Conservation (phyloP, 2,113 vertebrate genomes). For the Trichechus manatus region DNA sequence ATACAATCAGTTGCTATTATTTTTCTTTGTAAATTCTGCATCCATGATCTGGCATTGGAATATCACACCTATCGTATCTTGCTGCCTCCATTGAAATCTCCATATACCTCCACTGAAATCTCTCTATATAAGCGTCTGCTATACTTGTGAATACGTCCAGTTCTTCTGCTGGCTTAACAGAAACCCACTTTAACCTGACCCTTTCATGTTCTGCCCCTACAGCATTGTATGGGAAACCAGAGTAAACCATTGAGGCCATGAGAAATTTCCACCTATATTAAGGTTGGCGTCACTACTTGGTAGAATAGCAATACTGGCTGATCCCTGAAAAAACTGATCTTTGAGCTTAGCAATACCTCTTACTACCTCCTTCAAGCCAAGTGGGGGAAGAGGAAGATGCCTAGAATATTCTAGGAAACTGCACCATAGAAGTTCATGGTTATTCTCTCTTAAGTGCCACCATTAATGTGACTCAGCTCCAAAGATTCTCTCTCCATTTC, state of each 20-base stretch:
- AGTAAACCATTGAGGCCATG: neutral
- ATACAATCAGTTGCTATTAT: neutral
- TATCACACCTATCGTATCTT: neutral
- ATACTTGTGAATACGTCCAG: neutral
- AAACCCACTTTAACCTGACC: neutral
- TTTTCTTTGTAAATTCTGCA: neutral
- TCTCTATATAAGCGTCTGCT: neutral
- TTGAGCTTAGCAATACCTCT: neutral
- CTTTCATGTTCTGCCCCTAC: neutral
- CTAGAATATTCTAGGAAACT: neutral
- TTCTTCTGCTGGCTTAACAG: neutral
- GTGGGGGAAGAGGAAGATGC: neutral
- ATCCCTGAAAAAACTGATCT: neutral
- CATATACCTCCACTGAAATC: neutral
- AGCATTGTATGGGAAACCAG: neutral
- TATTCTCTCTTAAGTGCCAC: neutral
- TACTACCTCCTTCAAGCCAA: neutral
- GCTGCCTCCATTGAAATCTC: neutral
- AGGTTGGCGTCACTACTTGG: neutral
- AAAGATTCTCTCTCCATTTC: neutral
- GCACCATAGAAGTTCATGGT: neutral
- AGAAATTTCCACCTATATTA: neutral
- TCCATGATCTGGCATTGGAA: neutral
- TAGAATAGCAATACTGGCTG: neutral
- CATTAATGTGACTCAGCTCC: neutral